These are phyloP conservation scores for Harpalus rubripes DNA, from an alignment of 2,888 invertebrate species.

Conservation along the genomic window DNA sequence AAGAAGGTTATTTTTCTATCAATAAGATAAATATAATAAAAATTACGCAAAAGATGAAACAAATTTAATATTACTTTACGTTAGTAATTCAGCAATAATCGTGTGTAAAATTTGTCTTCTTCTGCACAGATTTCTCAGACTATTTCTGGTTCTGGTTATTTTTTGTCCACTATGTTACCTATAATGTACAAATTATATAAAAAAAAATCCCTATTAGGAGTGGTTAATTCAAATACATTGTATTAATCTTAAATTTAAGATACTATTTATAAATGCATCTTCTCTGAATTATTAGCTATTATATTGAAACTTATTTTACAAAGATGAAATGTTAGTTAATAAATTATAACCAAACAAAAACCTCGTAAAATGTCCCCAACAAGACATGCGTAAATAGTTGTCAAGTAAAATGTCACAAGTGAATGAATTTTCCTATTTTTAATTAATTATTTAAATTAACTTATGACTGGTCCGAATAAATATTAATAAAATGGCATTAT, in stretches of 20 bases:
- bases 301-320: not conserved
- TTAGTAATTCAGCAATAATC: slow-evolving; percentile 39
- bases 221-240: slow-evolving; percentile 29
- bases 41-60: slow-evolving; percentile 44
- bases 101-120: slow-evolving; percentile 57
- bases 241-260: not conserved
- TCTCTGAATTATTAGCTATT: not conserved
- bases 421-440: slow-evolving; percentile 24
- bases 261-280: not conserved
- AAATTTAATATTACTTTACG: slow-evolving; percentile 50
- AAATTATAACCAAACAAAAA: not conserved
- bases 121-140: slow-evolving; percentile 54
- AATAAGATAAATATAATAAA: slow-evolving; percentile 49
- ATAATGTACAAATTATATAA: not conserved
- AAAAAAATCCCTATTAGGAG: slow-evolving; percentile 36
- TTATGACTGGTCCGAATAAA: slow-evolving; percentile 20
- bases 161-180: slow-evolving; percentile 40
- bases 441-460: slow-evolving; percentile 47
- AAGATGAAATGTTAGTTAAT: not conserved
- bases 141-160: slow-evolving; percentile 58
- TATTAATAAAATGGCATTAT: slow-evolving; percentile 74
- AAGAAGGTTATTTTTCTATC: slow-evolving; percentile 24
- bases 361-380: slow-evolving; percentile 52
- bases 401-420: slow-evolving; percentile 60
- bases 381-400: slow-evolving; percentile 14